Base-by-base conservation (phyloP, 2,888 invertebrate genomes). In the Balanococcus diminutus region DNA sequence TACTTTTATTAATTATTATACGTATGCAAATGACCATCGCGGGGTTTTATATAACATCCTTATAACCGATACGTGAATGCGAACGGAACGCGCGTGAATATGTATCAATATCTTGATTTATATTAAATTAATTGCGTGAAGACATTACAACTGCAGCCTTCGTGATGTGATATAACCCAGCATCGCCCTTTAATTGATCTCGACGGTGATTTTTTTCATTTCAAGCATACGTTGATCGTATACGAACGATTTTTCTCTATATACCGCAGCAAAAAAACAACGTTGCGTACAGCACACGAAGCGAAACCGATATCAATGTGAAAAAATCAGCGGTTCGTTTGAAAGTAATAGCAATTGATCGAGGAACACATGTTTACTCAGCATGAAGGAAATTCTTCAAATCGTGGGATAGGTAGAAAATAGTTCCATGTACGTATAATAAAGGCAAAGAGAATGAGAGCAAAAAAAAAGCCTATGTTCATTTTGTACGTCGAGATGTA, bases 71-170 rank as follows among this genome's bases (percentile, higher is more conserved):
- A 51, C 3, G 16, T 51, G 19, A 19, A 51, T 19, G 42, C 6
- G 3, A 51, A 19, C 61, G 28, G n/a, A 28, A 67, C 61, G 61
- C 9, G 22, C 28, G 61, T 67, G 61, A 67, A 67, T 67, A n/a
- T 28, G 61, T 25, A 67, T 67, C 22, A 28, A 28, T 67, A 67
- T 67, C 25, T 67, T 67, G 61, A 67, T 67, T 67, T 67, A 67
- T 67, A 67, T 67, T 67, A 67, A 67, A 67, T 67, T 67, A 67
- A 67, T 67, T 67, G 61, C 61, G 61, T 28, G 25, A 28, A 67
- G 61, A 67, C 28, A 67, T 67, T 67, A 28, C 61, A 51, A 51
- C 51, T 51, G 61, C 28, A 67, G 61, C 61, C 61, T 67, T 67
- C 61, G 61, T 67, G 61, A 67, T 67, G 22, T 28, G 61, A 67